A percentile compares a stretch with the other conserved stretches of the same genome.
Evolutionary conservation across 1,140 invertebrate species (phyloP).

Genomic region (Amyelois transitella): DNA sequence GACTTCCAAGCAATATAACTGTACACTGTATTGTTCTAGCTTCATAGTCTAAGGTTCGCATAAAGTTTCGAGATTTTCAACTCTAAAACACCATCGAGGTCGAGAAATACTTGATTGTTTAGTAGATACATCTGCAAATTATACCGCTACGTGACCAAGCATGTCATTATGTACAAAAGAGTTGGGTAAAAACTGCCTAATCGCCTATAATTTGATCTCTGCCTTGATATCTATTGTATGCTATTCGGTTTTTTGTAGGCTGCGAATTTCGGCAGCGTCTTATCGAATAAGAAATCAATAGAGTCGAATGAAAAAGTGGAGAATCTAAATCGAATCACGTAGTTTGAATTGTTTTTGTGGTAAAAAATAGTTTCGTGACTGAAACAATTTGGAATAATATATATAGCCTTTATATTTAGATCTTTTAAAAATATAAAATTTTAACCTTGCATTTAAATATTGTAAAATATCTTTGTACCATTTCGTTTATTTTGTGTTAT

Average conservation of each 20-base stretch:
- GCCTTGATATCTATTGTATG: conserved; percentile 38
- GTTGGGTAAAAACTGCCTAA: conserved; percentile 14
- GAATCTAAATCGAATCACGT: conserved; percentile 61
- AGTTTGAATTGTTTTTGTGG: conserved; percentile 38
- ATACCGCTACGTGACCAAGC: conserved; percentile 19
- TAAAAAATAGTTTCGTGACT: not conserved
- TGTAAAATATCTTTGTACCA: no score
- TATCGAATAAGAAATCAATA: conserved; percentile 42
- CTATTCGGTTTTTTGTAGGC: conserved; percentile 34
- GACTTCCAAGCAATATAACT: conserved; percentile 10
- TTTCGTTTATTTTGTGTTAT: no score
- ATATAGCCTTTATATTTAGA: no score
- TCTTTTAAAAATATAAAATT: no score
- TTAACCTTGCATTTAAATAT: no score
- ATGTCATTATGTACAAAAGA: conserved; percentile 20
- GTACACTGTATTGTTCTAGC: conserved; percentile 14
- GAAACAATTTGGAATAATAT: not conserved
- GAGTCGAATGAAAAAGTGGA: conserved; percentile 24
- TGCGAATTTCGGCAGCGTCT: conserved; percentile 36
- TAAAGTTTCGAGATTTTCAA: conserved; percentile 2
- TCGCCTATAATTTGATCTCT: conserved; percentile 27
- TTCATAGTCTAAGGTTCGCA: not conserved
- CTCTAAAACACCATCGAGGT: conserved; percentile 4
- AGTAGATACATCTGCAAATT: conserved; percentile 8
- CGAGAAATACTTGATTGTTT: conserved; percentile 10